Evolutionary conservation across 1,140 invertebrate genomes (phyloP), one percentile per base, ranked within the genome.

Genomic region (Aphelinus certus): DNA sequence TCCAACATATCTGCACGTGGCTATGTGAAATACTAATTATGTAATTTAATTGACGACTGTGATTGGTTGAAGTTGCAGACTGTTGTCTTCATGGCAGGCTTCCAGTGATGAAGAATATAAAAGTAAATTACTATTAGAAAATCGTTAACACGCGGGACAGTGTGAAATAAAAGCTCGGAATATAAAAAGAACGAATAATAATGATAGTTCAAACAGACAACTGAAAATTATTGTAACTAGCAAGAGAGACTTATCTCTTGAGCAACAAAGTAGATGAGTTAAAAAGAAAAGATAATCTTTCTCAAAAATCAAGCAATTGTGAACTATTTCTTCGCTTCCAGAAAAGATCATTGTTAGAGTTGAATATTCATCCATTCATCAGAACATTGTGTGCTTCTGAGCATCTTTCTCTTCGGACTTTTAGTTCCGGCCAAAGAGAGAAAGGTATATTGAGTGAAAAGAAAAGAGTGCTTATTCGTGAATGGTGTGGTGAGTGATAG

Each of bases 61-160:
- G 75, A 72, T 76, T 73, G 60, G 68, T 76, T 76, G 58, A 76
- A 76, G 64, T 76, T 73, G 55, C 46, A 69, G 53, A 73, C 60
- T 64, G 58, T 73, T 76, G 81, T 85, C 83, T 86, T 84, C 84
- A 81, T 83, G 82, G 79, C 81, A 85, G 84, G 85, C 85, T 87
- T 86, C 85, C 86, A 76, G 66, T 69, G 57, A 76, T 76, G 65
- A 76, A 76, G 48, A 72, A 67, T 76, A 56, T 62, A 62, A 67
- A 26, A 71, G 26, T 26, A 26, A 26, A 26, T 26, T 26, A 26
- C 26, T 26, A 26, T 26, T 26, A 51, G 65, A 26, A 49, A 71
- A 55, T 74, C 62, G 60, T 75, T 64, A 57, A 70, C n/a, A 69
- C n/a, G n/a, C 61, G 53, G 43, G 5, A 26, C 3, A 56, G 9